Evolutionary conservation across 2,113 vertebrate genomes (phyloP).

Genomic region (Desmodus rotundus): DNA sequence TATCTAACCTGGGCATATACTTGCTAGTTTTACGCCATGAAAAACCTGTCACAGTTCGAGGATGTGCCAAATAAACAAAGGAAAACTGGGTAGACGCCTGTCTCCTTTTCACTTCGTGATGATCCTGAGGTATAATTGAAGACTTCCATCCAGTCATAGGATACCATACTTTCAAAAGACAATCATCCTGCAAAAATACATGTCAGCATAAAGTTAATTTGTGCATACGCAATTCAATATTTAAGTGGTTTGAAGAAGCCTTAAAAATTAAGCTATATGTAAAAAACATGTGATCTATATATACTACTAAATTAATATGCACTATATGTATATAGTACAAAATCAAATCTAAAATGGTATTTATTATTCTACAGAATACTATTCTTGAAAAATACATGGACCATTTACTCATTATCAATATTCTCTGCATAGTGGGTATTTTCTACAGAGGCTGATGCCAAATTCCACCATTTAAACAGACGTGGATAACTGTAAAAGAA

Average conservation of each 20-base stretch:
- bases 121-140: slow-evolving; percentile 92
- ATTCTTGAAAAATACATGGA: slow-evolving; percentile 26
- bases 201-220: background rate
- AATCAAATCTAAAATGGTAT: background rate
- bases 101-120: slow-evolving; percentile 85
- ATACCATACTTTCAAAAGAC: slow-evolving; percentile 98
- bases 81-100: slow-evolving; percentile 86
- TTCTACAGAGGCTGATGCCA: background rate
- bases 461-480: background rate
- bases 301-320: background rate
- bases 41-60: slow-evolving; percentile 93
- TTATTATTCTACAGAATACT: background rate
- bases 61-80: slow-evolving; percentile 97
- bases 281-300: background rate
- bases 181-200: slow-evolving; percentile 89
- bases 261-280: background rate
- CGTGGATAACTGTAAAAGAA: background rate
- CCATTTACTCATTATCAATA: background rate
- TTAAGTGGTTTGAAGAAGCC: background rate
- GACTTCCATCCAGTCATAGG: slow-evolving; percentile 96
- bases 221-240: background rate
- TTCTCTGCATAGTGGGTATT: background rate
- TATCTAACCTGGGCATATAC: slow-evolving; percentile 91
- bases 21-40: slow-evolving; percentile 99
- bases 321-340: background rate